phyloP scores from a whole-genome alignment of 2,888 invertebrate genomes.

The Drosophila testacea region DNA sequence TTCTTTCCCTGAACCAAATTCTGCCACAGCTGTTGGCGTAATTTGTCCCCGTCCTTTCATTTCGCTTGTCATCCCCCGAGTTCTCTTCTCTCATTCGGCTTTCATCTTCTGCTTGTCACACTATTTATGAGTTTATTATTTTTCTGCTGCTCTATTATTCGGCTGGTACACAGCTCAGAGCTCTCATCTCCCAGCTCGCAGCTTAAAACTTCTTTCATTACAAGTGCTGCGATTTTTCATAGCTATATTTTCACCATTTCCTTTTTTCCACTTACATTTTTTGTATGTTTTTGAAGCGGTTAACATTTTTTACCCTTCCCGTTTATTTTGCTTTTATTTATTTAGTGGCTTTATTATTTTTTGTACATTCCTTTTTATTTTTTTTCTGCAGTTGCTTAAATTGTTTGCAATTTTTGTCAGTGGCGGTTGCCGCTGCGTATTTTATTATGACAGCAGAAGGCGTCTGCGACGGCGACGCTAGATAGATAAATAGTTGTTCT shows the following conservation, averaged over 20 bases:
- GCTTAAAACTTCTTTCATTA: slow-evolving; percentile 79
- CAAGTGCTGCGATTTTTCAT: slow-evolving; percentile 78
- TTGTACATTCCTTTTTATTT: not conserved
- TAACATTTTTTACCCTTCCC: slow-evolving; percentile 50
- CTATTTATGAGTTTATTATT: slow-evolving; percentile 81
- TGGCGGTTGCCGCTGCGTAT: slow-evolving; percentile 65
- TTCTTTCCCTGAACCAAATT: slow-evolving; percentile 7
- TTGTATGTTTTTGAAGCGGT: slow-evolving; percentile 34
- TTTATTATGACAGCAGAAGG: slow-evolving; percentile 76
- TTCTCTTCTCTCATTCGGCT: slow-evolving; percentile 12
- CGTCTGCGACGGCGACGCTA: slow-evolving; percentile 18
- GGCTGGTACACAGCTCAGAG: slow-evolving; percentile 27
- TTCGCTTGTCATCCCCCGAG: slow-evolving; percentile 2
- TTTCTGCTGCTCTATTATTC: slow-evolving; percentile 65
- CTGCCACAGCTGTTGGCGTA: slow-evolving; percentile 61
- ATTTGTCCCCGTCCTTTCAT: slow-evolving; percentile 51
- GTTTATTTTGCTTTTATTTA: slow-evolving; percentile 61
- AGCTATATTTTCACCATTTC: slow-evolving; percentile 29
- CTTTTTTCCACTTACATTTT: slow-evolving; percentile 12
- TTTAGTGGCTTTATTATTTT: slow-evolving; percentile 56
- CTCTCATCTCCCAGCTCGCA: slow-evolving; percentile 33
- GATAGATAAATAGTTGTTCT: slow-evolving; percentile 69
- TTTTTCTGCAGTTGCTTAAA: slow-evolving; percentile 63
- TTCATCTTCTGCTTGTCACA: slow-evolving; percentile 63
- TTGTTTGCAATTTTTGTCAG: slow-evolving; percentile 78